Conservation (phyloP, 2,113 vertebrate genomes). For the Kryptolebias marmoratus region DNA sequence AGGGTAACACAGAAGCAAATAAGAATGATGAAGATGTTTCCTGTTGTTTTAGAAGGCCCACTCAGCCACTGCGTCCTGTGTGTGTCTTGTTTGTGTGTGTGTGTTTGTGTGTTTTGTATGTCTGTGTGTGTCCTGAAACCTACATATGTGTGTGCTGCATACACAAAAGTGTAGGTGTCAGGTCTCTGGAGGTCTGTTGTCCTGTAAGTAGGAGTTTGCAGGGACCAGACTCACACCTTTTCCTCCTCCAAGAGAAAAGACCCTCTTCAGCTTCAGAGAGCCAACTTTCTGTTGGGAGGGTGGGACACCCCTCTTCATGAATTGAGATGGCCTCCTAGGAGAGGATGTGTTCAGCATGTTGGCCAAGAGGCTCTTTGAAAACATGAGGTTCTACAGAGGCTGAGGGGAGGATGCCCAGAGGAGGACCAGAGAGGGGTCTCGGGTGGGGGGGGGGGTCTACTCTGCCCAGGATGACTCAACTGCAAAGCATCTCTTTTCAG, state of each 20-base stretch:
- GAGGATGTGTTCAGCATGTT: constrained; percentile 27
- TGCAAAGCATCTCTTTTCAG: constrained; percentile 61
- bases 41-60: constrained; percentile 70
- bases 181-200: constrained; percentile 44
- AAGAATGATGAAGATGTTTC: constrained; percentile 45
- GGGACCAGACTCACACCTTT: constrained; percentile 67
- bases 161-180: constrained; percentile 52
- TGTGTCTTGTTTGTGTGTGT: too few species aligned
- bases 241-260: constrained; percentile 24
- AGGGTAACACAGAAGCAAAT: too few species aligned
- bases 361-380: constrained; percentile 22
- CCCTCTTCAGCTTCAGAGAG: constrained; percentile 48
- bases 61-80: constrained; percentile 36
- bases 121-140: constrained; percentile 6
- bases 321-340: constrained; percentile 45
- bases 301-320: neutral
- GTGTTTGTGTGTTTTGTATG: neutral
- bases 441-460: constrained; percentile 16
- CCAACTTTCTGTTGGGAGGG: constrained; percentile 30
- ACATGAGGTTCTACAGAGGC: constrained; percentile 34
- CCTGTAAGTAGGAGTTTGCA: constrained; percentile 43
- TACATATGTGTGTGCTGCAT: neutral
- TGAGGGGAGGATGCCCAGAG: constrained; percentile 31
- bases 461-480: constrained; percentile 73
- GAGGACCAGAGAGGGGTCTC: constrained; percentile 48